Evolutionary conservation across 2,888 invertebrate species (phyloP).

Genomic region (Andrena haemorrhoa): DNA sequence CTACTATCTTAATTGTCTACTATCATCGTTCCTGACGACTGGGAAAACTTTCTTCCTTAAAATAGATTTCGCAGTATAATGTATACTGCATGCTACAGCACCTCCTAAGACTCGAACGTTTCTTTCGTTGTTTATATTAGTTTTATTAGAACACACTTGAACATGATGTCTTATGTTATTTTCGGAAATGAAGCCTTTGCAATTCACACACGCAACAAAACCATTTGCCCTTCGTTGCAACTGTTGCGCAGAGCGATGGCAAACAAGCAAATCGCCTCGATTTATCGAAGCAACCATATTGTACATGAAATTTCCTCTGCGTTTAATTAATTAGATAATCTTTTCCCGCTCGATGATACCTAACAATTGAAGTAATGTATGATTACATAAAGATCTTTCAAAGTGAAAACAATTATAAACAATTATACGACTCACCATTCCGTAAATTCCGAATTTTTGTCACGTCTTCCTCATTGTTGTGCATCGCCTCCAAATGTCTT

Average conservation of each 20-base stretch:
- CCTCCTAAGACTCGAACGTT: slow-evolving; percentile 21
- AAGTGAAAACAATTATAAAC: background rate
- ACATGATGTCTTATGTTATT: slow-evolving; percentile 35
- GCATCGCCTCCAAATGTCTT: background rate
- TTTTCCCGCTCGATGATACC: background rate
- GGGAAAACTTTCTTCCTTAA: slow-evolving; percentile 33
- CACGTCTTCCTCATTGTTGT: background rate
- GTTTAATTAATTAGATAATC: background rate
- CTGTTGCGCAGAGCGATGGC: background rate
- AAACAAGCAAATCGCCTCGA: slow-evolving; percentile 1
- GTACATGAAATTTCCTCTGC: slow-evolving; percentile 3
- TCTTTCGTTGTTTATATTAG: background rate
- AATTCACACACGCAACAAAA: slow-evolving; percentile 12
- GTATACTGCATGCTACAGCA: slow-evolving; percentile 22
- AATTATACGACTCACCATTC: background rate
- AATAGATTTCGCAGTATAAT: background rate
- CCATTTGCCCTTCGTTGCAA: background rate
- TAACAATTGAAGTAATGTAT: slow-evolving; percentile 9
- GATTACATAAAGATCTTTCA: background rate
- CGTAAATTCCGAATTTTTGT: background rate
- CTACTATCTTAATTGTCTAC: too few relatives aligned
- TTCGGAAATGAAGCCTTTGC: slow-evolving; percentile 13
- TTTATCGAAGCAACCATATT: slow-evolving; percentile 1
- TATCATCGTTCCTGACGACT: slow-evolving; percentile 24
- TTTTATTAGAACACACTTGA: background rate